Conservation (phyloP, 2,797 vertebrate genomes). For the Coccyzus lansbergi region DNA sequence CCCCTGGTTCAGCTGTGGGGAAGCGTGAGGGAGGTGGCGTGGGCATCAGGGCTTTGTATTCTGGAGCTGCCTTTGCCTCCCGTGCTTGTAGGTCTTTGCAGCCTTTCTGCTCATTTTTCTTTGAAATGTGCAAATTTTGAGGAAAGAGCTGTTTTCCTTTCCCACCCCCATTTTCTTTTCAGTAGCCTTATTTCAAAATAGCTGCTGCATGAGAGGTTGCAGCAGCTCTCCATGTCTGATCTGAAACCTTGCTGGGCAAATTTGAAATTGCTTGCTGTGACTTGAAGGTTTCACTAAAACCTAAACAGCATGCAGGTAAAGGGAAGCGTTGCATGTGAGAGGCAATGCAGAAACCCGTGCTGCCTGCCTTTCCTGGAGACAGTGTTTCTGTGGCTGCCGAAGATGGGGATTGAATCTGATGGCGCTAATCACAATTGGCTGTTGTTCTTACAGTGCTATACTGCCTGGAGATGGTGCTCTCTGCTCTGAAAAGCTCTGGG, state of each 20-base stretch:
- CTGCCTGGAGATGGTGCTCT: neutral
- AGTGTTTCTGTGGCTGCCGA: neutral
- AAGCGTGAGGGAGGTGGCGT: neutral
- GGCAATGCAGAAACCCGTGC: neutral
- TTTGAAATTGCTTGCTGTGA: neutral
- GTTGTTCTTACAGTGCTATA: neutral
- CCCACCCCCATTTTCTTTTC: neutral
- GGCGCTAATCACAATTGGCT: neutral
- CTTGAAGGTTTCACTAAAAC: neutral
- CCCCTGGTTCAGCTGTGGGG: neutral
- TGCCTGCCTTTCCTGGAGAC: neutral
- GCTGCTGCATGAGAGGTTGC: neutral
- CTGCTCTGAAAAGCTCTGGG: neutral
- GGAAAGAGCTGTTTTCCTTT: neutral
- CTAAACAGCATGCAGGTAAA: neutral
- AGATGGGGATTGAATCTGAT: neutral
- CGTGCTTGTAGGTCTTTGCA: neutral
- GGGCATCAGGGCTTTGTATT: slow-evolving; percentile 13
- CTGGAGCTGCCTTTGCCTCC: neutral
- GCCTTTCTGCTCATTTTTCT: neutral
- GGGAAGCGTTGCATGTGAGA: neutral
- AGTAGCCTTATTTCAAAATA: neutral
- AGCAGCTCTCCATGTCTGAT: neutral
- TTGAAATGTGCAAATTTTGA: neutral
- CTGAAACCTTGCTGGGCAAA: neutral